phyloP scores from a whole-genome alignment of 2,888 invertebrate genomes.

The Smittia sp. region DNA sequence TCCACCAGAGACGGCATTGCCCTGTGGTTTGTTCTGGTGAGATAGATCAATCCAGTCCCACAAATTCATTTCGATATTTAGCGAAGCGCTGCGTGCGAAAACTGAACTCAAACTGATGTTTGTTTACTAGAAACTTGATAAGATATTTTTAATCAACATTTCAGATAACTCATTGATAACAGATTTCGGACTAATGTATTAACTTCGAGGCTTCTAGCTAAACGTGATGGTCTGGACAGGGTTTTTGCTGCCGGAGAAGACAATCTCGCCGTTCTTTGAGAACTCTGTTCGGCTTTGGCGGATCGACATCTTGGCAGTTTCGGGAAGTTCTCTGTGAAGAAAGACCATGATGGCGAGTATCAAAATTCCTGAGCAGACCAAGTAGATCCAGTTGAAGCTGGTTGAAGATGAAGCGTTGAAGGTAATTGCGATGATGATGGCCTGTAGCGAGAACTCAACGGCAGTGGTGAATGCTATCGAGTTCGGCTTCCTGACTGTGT shows the following conservation, averaged over 20 bases:
- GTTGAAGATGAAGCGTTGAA: not conserved
- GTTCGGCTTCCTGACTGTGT: slow-evolving; percentile 11
- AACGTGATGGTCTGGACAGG: slow-evolving; percentile 11
- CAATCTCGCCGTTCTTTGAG: slow-evolving; percentile 31
- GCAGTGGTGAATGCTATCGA: not conserved
- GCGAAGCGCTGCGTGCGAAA: no score
- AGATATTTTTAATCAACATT: no score
- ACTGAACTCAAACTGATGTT: no score
- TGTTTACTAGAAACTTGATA: no score
- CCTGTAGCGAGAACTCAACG: not conserved
- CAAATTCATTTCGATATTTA: no score
- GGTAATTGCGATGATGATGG: slow-evolving; percentile 10
- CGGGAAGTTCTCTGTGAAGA: slow-evolving; percentile 37
- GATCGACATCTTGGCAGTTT: slow-evolving; percentile 41
- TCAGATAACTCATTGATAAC: no score
- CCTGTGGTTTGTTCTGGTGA: no score
- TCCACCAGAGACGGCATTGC: no score
- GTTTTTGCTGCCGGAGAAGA: slow-evolving; percentile 40
- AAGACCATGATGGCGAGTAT: slow-evolving; percentile 15
- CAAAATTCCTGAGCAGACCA: slow-evolving; percentile 19
- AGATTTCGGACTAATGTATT: no score
- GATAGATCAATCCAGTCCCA: no score
- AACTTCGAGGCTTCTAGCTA: not conserved
- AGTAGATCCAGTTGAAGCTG: not conserved
- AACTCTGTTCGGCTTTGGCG: slow-evolving; percentile 41